Evolutionary conservation across 1,140 invertebrate species (phyloP).

Genomic region (Eubasilissa regina): DNA sequence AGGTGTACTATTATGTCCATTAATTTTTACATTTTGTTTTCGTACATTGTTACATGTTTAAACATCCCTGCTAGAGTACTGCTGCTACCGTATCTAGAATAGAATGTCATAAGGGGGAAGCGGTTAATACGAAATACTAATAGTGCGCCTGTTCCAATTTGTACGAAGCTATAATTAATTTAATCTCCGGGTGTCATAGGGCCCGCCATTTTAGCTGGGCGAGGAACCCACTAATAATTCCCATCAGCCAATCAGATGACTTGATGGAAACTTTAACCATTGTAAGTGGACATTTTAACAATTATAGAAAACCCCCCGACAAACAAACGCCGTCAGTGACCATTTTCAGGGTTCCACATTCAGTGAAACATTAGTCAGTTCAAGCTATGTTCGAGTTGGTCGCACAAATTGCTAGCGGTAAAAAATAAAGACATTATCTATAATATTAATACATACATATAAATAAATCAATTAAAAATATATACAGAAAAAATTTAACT

Average conservation of each 20-base stretch:
- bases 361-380: no score
- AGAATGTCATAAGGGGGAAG: constrained; percentile 25
- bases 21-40: no score
- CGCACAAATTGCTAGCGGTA: no score
- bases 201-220: background rate
- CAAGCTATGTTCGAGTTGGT: no score
- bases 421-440: no score
- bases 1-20: no score
- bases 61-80: background rate
- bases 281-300: background rate
- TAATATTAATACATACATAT: no score
- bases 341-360: no score
- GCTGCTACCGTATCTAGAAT: background rate
- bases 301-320: background rate
- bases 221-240: background rate
- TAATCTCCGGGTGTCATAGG: constrained; percentile 35
- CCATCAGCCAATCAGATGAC: constrained; percentile 23
- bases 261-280: background rate
- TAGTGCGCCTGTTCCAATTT: constrained; percentile 50
- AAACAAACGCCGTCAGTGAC: no score
- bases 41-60: no score
- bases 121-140: constrained; percentile 52
- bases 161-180: constrained; percentile 52
- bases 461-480: no score
- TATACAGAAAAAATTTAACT: no score